phyloP scores from a whole-genome alignment of 2,113 vertebrate species.

The Podiceps cristatus region DNA sequence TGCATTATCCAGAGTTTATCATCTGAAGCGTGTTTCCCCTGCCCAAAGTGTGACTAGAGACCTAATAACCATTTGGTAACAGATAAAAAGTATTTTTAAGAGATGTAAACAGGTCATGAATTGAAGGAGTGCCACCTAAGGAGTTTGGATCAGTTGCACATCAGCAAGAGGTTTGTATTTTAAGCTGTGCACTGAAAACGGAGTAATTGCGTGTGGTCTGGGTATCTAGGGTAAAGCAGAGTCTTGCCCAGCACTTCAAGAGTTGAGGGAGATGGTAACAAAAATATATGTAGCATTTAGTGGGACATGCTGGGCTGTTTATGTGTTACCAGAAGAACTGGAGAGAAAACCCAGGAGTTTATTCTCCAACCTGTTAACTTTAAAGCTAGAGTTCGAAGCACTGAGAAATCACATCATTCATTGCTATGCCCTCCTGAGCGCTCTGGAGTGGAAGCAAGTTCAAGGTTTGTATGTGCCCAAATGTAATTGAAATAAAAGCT shows the following conservation, averaged over 20 bases:
- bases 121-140: neutral
- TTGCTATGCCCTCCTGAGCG: neutral
- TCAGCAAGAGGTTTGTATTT: neutral
- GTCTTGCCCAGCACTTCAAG: neutral
- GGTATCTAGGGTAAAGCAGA: neutral
- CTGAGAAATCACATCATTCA: neutral
- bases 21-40: neutral
- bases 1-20: accelerated
- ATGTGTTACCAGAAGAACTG: neutral
- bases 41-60: neutral
- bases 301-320: accelerated
- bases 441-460: neutral
- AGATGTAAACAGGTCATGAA: neutral
- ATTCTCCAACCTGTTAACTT: neutral
- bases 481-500: neutral
- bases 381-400: accelerated
- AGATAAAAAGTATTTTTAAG: neutral
- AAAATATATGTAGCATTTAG: accelerated
- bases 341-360: neutral
- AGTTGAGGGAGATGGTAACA: neutral
- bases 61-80: neutral
- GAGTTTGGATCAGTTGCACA: neutral
- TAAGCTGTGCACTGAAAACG: accelerated
- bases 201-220: accelerated
- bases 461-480: neutral